These are phyloP conservation scores for Achatina immaculata DNA, from an alignment of 1,140 invertebrate genomes.

Conservation along the genomic window DNA sequence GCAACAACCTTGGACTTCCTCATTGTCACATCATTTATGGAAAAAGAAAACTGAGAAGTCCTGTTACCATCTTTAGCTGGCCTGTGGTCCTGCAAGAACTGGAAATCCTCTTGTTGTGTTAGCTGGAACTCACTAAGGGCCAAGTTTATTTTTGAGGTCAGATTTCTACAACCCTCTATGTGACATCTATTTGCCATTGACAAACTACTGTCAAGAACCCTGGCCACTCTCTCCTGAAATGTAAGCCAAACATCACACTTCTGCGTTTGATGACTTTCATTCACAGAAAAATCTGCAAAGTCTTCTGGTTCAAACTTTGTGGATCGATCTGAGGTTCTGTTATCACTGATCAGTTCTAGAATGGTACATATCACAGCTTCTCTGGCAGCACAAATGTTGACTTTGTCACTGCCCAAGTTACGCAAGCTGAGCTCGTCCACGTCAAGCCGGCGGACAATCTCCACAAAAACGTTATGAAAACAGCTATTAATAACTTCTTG, in stretches of 20 bases:
- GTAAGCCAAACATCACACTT: constrained; percentile 27
- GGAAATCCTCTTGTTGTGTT: neutral
- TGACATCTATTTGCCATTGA: constrained; percentile 3
- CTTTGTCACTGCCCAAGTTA: constrained; percentile 9
- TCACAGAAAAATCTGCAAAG: constrained; percentile 13
- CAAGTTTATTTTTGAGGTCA: constrained; percentile 12
- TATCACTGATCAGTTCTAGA: constrained; percentile 10
- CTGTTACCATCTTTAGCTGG: neutral
- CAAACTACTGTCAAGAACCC: neutral
- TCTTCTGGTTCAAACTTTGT: constrained; percentile 35
- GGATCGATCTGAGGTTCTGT: constrained; percentile 3
- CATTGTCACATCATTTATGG: neutral
- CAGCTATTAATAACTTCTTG: neutral
- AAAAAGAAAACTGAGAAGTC: neutral
- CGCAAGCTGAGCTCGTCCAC: neutral
- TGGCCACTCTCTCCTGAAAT: constrained; percentile 33
- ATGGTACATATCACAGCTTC: constrained; percentile 24
- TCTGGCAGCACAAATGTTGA: constrained; percentile 24
- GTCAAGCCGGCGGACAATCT: constrained; percentile 5
- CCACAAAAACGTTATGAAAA: constrained; percentile 35
- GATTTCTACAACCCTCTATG: constrained; percentile 7
- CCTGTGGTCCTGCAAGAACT: neutral
- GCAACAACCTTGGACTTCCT: neutral
- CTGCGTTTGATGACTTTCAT: neutral
- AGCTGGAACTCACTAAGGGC: constrained; percentile 30